These are phyloP conservation scores for Leucopsar rothschildi DNA, from an alignment of 2,113 vertebrate species.

Conservation along the genomic window DNA sequence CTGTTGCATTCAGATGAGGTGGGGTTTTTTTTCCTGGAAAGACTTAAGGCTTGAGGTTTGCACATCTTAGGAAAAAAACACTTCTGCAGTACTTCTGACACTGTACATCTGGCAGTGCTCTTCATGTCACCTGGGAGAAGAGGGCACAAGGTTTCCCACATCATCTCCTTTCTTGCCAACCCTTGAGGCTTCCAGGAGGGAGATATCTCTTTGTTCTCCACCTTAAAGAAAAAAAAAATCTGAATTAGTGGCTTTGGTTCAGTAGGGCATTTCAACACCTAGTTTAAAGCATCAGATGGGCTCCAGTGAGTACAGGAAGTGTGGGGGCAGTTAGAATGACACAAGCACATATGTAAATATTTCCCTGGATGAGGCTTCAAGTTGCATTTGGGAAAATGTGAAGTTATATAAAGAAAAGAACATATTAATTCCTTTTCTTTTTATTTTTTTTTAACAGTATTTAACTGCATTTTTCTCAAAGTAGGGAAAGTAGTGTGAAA, in stretches of 20 bases:
- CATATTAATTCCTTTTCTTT: not conserved
- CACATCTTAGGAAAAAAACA: accelerated
- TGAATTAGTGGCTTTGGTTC: not conserved
- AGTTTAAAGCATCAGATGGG: not conserved
- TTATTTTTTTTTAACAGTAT: not conserved
- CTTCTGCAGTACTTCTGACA: not conserved
- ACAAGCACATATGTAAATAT: not conserved
- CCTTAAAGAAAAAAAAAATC: not conserved
- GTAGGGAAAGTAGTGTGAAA: not conserved
- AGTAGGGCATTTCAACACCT: not conserved
- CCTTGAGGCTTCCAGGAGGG: not conserved
- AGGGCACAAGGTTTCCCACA: not conserved
- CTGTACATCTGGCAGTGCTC: not conserved
- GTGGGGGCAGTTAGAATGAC: not conserved
- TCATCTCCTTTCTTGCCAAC: not conserved
- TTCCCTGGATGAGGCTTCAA: not conserved
- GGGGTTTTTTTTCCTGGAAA: not conserved
- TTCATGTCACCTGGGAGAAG: not conserved
- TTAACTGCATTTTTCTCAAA: not conserved
- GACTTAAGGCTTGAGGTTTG: not conserved
- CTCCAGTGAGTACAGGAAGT: not conserved
- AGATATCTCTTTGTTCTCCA: not conserved
- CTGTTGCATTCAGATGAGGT: not conserved
- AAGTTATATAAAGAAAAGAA: not conserved
- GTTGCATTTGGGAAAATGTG: not conserved